Conservation (phyloP, 2,888 invertebrate genomes). For the Malthinus flaveolus region DNA sequence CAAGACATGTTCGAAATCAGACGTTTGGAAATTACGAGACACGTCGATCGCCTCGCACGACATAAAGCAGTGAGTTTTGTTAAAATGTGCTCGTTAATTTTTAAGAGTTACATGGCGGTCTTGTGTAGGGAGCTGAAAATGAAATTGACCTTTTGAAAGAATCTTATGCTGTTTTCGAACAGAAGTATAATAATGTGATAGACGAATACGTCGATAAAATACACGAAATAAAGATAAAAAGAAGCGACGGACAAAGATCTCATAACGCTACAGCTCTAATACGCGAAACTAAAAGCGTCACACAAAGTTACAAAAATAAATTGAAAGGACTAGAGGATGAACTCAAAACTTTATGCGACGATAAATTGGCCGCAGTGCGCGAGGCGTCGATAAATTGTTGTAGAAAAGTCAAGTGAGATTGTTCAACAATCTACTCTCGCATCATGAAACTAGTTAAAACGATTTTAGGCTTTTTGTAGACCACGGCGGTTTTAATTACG, state of each 20-base stretch:
- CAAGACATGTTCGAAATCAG: slow-evolving; percentile 40
- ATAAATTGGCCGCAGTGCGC: slow-evolving; percentile 18
- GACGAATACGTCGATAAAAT: slow-evolving; percentile 9
- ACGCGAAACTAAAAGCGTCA: background rate
- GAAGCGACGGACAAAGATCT: background rate
- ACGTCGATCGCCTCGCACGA: slow-evolving; percentile 29
- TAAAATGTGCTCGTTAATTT: background rate
- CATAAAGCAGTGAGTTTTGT: slow-evolving; percentile 35
- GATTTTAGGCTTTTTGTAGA: slow-evolving; percentile 44
- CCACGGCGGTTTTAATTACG: slow-evolving; percentile 41
- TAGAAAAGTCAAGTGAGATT: slow-evolving; percentile 12
- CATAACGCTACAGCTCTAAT: background rate
- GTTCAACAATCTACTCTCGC: background rate
- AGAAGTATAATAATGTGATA: background rate
- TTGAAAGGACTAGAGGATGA: background rate
- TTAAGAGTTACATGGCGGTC: background rate
- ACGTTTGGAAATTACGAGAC: slow-evolving; percentile 39
- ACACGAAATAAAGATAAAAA: background rate
- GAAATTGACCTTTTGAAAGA: slow-evolving; percentile 18
- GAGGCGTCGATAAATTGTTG: slow-evolving; percentile 3
- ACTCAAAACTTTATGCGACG: slow-evolving; percentile 10
- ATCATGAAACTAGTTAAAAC: background rate
- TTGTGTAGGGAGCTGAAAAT: slow-evolving; percentile 25
- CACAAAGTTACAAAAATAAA: slow-evolving; percentile 8
- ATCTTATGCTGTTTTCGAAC: background rate